phyloP scores from a whole-genome alignment of 2,797 vertebrate species.

The Vireo griseus region DNA sequence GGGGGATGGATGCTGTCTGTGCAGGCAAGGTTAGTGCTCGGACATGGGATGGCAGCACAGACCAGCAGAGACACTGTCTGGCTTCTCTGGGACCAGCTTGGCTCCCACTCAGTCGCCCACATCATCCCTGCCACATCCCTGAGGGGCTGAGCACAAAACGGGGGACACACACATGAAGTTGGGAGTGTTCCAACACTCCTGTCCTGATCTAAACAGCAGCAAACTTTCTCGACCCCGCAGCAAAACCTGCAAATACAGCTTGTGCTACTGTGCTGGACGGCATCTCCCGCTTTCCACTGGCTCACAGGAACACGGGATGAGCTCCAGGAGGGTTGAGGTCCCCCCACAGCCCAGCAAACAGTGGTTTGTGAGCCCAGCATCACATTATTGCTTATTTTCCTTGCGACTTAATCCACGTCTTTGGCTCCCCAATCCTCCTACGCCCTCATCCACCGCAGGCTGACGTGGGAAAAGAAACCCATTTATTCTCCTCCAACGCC shows the following conservation, averaged over 20 bases:
- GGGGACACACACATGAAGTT: fast-evolving
- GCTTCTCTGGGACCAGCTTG: neutral
- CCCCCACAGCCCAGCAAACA: neutral
- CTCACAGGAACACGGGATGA: neutral
- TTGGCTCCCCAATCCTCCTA: neutral
- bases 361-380: neutral
- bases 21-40: neutral
- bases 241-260: neutral
- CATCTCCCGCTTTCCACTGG: neutral
- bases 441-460: neutral
- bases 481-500: neutral
- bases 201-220: neutral
- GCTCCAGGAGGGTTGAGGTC: neutral
- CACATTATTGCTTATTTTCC: neutral
- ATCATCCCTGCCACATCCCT: fast-evolving
- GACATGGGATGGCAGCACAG: slow-evolving; percentile 41
- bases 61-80: neutral
- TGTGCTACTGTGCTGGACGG: fast-evolving
- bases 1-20: fast-evolving
- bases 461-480: neutral
- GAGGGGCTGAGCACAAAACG: neutral
- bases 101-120: fast-evolving
- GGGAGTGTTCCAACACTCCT: fast-evolving
- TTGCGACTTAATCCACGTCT: fast-evolving
- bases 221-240: neutral